Evolutionary conservation across 2,797 vertebrate genomes (phyloP), one percentile per base, ranked within the genome.

Genomic region (Cynodonichthys magdalenae): DNA sequence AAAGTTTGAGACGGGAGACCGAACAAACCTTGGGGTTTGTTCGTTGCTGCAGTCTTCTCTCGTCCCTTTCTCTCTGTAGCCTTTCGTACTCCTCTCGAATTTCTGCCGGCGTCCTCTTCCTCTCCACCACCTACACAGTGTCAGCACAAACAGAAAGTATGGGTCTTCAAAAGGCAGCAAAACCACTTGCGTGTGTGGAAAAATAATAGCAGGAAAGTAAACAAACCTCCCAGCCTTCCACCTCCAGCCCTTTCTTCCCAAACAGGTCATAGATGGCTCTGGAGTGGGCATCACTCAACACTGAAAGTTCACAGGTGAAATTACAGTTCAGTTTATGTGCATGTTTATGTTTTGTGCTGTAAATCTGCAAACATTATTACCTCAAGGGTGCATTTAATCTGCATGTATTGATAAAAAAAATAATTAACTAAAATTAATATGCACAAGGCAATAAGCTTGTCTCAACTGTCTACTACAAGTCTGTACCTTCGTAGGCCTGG

Each of bases 181-280:
- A 48, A 46, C 31, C n/a, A 55, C 49, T 60, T 11, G 42, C 46
- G 49, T 41, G 15, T 19, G 24, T 34, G 17, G 54, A 11, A 50
- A 51, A 53, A 31, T 19, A 52, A 15, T 15, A 20, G 57, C 46
- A 47, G 36, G 31, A 4, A 81, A 36, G 8, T 10, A 65, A 41
- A 81, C 93, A 90, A 90, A 98, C 97, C 95, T 99, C 97, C 97
- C 97, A 99, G 86, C 97, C 97, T 92, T 99, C 97, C 92, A 99
- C 97, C 49, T 99, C 97, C 91, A 99, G 93, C 19, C 97, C 97
- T 93, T 94, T 96, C 92, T 94, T 97, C 63, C 97, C 97, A 88
- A 98, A 99, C 53, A 99, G 94, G 82, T 99, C 97, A 92, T 99
- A 99, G 88, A 99, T 98, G 81, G 97, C 96, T 86, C 97, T 94